phyloP scores from a whole-genome alignment of 2,797 vertebrate genomes.

The Neosilurus mollespiculum region DNA sequence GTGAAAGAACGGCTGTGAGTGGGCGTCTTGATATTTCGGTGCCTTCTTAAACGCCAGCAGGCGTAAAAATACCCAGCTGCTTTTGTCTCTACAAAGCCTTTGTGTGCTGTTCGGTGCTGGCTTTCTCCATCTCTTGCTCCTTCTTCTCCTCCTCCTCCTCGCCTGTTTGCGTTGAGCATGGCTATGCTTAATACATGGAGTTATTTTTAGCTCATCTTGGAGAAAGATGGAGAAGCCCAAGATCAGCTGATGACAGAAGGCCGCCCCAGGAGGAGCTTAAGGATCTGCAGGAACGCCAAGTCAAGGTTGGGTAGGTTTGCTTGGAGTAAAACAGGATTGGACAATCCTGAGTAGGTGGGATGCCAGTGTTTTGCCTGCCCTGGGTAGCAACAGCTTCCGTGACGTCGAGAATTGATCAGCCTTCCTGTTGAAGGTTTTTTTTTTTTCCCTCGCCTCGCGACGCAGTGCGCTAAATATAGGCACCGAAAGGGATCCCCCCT shows the following conservation, averaged over 20 bases:
- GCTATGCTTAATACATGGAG: slow-evolving; percentile 49
- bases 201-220: slow-evolving; percentile 52
- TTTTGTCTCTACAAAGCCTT: slow-evolving; percentile 30
- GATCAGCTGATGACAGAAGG: slow-evolving; percentile 27
- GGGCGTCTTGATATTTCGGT: slow-evolving; percentile 52
- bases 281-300: slow-evolving; percentile 11
- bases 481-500: slow-evolving; percentile 70
- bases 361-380: slow-evolving; percentile 37
- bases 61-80: slow-evolving; percentile 59
- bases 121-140: background rate
- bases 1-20: slow-evolving; percentile 64
- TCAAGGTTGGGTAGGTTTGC: slow-evolving; percentile 41
- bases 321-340: slow-evolving; percentile 44
- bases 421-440: slow-evolving; percentile 66
- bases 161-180: background rate
- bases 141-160: slow-evolving; percentile 13
- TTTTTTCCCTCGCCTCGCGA: slow-evolving; percentile 34
- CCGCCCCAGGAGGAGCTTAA: slow-evolving; percentile 45
- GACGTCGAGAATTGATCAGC: slow-evolving; percentile 69
- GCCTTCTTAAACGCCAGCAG: slow-evolving; percentile 54
- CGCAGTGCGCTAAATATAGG: slow-evolving; percentile 71
- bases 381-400: slow-evolving; percentile 53
- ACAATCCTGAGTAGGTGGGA: background rate
- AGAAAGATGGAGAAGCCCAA: slow-evolving; percentile 21
- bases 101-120: slow-evolving; percentile 16